Percentiles rank a stretch among this genome's conserved stretches.
Conservation (phyloP, 2,888 invertebrate species). For the Caenorhabditis parvicauda region DNA sequence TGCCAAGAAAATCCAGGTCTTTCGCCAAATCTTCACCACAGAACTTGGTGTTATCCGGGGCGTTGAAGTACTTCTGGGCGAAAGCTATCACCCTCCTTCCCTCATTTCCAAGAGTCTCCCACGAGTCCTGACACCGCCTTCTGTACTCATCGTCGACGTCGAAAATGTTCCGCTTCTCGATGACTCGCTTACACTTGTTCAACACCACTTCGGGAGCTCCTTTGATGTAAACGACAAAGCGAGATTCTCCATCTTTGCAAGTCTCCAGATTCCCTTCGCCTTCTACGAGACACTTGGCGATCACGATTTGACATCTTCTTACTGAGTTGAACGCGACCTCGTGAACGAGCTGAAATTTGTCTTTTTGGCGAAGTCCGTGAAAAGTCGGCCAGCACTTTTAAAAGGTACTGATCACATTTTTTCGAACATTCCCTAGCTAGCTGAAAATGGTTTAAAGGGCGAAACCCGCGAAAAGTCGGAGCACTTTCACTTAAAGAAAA, state of each 20-base stretch:
- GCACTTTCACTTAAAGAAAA: no score
- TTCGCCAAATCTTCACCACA: conserved; percentile 35
- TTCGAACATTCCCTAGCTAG: no score
- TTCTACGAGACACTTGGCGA: conserved; percentile 45
- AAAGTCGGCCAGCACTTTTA: no score
- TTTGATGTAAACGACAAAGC: conserved; percentile 57
- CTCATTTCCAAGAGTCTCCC: conserved; percentile 58
- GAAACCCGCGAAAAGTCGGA: no score
- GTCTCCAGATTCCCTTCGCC: conserved; percentile 9
- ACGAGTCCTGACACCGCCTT: conserved; percentile 48
- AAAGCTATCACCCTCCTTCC: conserved; percentile 60
- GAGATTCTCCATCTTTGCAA: conserved; percentile 36
- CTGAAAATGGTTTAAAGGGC: no score
- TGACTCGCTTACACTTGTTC: conserved; percentile 40
- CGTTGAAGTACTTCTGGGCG: conserved; percentile 54
- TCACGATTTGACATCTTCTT: conserved; percentile 55
- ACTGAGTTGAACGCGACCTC: conserved; percentile 61
- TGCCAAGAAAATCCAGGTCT: conserved; percentile 57
- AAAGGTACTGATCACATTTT: no score
- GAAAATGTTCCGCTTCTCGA: conserved; percentile 37
- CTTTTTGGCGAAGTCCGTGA: no score
- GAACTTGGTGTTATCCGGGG: conserved; percentile 34
- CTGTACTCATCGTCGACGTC: conserved; percentile 50
- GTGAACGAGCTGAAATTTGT: conserved; percentile 43
- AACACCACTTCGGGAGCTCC: conserved; percentile 60